A percentile compares a stretch with the other conserved stretches of the same genome.
These are phyloP conservation scores for Cyphomyrus plagiostoma DNA, from an alignment of 2,113 vertebrate species.

Conservation along the genomic window DNA sequence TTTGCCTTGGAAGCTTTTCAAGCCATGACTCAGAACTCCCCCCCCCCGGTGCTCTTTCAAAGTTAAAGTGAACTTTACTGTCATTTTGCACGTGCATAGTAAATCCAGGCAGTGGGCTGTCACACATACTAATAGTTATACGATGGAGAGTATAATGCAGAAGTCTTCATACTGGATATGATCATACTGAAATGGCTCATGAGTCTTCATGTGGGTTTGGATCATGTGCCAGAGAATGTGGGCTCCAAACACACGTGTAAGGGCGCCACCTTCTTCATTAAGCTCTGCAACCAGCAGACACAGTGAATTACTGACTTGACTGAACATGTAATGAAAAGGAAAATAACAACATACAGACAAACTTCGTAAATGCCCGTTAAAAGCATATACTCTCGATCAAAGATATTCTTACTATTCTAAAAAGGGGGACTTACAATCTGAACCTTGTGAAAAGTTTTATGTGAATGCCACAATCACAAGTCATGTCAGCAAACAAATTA, in stretches of 20 bases:
- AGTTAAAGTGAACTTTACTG: not conserved
- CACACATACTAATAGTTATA: not conserved
- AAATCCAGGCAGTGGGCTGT: not conserved
- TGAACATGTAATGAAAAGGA: not conserved
- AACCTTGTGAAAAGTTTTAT: constrained; percentile 26
- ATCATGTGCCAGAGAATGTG: not conserved
- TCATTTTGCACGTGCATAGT: not conserved
- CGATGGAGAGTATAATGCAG: not conserved
- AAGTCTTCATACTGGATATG: not conserved
- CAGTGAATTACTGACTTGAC: not conserved
- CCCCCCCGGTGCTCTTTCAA: not conserved
- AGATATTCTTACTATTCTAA: not conserved
- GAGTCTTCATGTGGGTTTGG: not conserved
- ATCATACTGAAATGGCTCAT: not conserved
- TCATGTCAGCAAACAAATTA: constrained; percentile 13
- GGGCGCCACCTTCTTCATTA: not conserved
- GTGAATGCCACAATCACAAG: constrained; percentile 18
- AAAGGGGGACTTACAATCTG: not conserved
- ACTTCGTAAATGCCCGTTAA: not conserved
- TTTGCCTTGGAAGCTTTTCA: constrained; percentile 3
- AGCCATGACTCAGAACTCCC: not conserved
- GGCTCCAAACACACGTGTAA: not conserved
- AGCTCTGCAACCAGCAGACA: not conserved
- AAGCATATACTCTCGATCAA: constrained; percentile 2
- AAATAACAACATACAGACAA: not conserved